A percentile compares a stretch with the other conserved stretches of the same genome.
Evolutionary conservation across 2,888 invertebrate species (phyloP).

Genomic region (Troglohyphantes excavatus): DNA sequence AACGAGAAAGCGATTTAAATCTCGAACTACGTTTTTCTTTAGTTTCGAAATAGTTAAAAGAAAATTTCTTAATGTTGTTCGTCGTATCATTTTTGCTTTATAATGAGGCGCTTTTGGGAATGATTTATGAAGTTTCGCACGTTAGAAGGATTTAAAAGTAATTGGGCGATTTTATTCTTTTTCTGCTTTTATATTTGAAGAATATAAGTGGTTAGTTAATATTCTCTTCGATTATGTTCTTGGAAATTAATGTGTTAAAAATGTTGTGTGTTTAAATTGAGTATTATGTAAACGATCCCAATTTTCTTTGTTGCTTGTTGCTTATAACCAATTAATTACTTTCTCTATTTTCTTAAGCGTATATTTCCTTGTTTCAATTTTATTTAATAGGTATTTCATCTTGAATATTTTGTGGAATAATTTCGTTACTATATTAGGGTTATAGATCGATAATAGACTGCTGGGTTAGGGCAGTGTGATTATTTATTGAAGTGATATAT

Average conservation of each 20-base stretch:
- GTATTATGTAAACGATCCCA: too few species aligned
- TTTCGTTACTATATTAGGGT: too few species aligned
- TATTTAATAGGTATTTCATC: too few species aligned
- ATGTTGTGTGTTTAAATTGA: not conserved
- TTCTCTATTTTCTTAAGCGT: too few species aligned
- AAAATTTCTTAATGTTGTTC: slow-evolving; percentile 18
- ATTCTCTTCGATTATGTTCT: not conserved
- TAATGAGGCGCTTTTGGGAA: slow-evolving; percentile 15
- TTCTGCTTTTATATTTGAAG: not conserved
- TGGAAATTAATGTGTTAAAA: not conserved
- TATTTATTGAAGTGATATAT: too few species aligned
- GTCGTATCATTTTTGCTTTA: not conserved
- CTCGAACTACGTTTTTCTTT: slow-evolving; percentile 11
- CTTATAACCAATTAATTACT: too few species aligned
- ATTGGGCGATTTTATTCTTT: not conserved
- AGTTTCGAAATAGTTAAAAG: not conserved
- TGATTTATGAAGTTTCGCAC: not conserved
- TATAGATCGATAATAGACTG: too few species aligned
- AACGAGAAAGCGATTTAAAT: slow-evolving; percentile 39
- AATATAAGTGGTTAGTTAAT: not conserved
- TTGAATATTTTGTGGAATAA: too few species aligned
- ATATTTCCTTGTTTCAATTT: too few species aligned
- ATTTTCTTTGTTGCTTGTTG: too few species aligned
- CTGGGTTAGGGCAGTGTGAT: too few species aligned
- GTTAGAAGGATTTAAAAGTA: slow-evolving; percentile 4